These are phyloP conservation scores for Podocnemis expansa DNA, from an alignment of 2,113 vertebrate species.

Conservation along the genomic window DNA sequence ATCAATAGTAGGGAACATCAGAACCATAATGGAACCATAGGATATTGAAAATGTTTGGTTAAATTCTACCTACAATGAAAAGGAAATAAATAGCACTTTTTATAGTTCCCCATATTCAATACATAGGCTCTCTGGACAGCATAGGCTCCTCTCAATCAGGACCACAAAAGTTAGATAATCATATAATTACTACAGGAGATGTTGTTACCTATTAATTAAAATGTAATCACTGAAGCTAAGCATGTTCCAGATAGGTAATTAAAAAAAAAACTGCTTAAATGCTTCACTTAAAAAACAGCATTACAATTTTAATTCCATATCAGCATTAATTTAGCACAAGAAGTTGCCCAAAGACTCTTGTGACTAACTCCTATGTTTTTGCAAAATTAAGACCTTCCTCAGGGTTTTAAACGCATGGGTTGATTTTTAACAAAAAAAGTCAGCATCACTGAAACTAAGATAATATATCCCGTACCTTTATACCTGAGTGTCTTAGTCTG, in stretches of 20 bases:
- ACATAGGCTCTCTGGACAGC: neutral
- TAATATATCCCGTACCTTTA: neutral
- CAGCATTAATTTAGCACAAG: neutral
- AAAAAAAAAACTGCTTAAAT: neutral
- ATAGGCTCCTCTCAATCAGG: neutral
- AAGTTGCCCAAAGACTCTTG: neutral
- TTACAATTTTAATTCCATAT: neutral
- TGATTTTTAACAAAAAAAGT: neutral
- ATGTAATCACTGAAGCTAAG: neutral
- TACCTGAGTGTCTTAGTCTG: neutral
- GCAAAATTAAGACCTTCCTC: neutral
- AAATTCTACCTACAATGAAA: neutral
- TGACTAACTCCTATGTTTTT: neutral
- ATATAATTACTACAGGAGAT: neutral
- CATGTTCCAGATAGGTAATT: neutral
- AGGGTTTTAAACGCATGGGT: neutral
- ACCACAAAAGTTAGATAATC: neutral
- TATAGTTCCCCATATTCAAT: neutral
- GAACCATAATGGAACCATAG: rapidly evolving
- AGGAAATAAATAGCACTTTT: neutral
- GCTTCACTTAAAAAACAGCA: neutral
- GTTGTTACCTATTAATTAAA: neutral
- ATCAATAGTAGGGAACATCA: neutral
- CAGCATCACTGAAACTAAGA: neutral
- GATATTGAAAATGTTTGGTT: neutral